Conservation (phyloP, 1,140 invertebrate genomes). For the Epicauta chinensis region DNA sequence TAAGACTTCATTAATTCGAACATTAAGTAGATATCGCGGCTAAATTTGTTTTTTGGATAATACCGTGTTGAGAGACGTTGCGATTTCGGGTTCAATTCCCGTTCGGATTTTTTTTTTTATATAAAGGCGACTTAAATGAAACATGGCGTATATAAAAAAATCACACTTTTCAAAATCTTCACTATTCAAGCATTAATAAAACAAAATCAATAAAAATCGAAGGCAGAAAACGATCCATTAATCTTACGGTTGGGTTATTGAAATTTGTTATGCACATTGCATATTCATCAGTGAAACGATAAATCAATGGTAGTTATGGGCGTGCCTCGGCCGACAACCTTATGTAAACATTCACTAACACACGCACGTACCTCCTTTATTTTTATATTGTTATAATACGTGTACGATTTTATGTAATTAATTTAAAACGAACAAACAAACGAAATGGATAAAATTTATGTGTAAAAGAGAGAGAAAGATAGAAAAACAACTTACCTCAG, state of each 20-base stretch:
- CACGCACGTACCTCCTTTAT: not conserved
- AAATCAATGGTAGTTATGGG: constrained; percentile 18
- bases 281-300: constrained; percentile 26
- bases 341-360: constrained; percentile 19
- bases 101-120: no score
- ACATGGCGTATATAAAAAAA: no score
- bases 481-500: constrained; percentile 68
- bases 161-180: no score
- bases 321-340: constrained; percentile 18
- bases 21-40: no score
- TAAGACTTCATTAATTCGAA: no score
- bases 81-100: no score
- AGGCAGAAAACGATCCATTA: constrained; percentile 12
- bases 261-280: constrained; percentile 24
- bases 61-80: no score
- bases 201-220: not conserved
- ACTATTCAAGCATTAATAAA: not conserved
- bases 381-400: not conserved
- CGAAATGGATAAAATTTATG: no score
- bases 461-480: no score
- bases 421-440: not conserved
- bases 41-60: no score
- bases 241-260: constrained; percentile 20
- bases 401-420: not conserved
- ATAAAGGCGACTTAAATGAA: no score